phyloP scores from a whole-genome alignment of 2,888 invertebrate species.

The Hoplodrina ambigua region DNA sequence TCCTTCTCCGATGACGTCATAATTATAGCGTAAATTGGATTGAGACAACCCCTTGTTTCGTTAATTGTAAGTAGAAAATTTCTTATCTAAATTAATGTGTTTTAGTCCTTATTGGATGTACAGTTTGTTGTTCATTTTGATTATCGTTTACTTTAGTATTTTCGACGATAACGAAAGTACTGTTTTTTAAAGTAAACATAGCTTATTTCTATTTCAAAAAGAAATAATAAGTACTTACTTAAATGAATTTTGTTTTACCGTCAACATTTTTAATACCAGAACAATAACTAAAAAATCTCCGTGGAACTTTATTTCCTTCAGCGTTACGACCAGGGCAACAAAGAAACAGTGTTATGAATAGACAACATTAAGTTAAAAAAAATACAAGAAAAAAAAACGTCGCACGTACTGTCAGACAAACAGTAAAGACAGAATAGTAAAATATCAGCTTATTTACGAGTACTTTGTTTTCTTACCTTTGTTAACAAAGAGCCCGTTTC shows the following conservation, averaged over 20 bases:
- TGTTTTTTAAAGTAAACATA: background rate
- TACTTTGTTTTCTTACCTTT: slow-evolving; percentile 71
- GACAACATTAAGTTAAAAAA: slow-evolving; percentile 46
- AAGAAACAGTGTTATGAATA: slow-evolving; percentile 45
- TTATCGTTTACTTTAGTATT: slow-evolving; percentile 29
- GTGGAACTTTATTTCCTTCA: slow-evolving; percentile 13
- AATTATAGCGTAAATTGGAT: slow-evolving; percentile 89
- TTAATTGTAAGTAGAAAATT: slow-evolving; percentile 86
- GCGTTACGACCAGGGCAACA: slow-evolving; percentile 1
- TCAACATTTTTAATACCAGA: slow-evolving; percentile 24
- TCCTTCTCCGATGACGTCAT: slow-evolving; percentile 90
- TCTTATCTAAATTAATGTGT: slow-evolving; percentile 80
- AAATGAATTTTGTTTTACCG: slow-evolving; percentile 10
- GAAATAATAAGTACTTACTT: background rate
- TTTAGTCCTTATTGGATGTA: slow-evolving; percentile 60
- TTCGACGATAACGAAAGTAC: slow-evolving; percentile 5
- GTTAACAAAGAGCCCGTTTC: slow-evolving; percentile 72
- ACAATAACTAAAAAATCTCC: slow-evolving; percentile 29
- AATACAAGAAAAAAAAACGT: slow-evolving; percentile 33
- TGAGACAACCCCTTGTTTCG: slow-evolving; percentile 86
- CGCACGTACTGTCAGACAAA: slow-evolving; percentile 36
- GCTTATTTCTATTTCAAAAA: background rate
- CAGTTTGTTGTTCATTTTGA: slow-evolving; percentile 48
- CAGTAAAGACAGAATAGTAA: slow-evolving; percentile 59
- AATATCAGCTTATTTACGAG: slow-evolving; percentile 71